Evolutionary conservation across 2,797 vertebrate species (phyloP).

Genomic region (Naso thynnoides): DNA sequence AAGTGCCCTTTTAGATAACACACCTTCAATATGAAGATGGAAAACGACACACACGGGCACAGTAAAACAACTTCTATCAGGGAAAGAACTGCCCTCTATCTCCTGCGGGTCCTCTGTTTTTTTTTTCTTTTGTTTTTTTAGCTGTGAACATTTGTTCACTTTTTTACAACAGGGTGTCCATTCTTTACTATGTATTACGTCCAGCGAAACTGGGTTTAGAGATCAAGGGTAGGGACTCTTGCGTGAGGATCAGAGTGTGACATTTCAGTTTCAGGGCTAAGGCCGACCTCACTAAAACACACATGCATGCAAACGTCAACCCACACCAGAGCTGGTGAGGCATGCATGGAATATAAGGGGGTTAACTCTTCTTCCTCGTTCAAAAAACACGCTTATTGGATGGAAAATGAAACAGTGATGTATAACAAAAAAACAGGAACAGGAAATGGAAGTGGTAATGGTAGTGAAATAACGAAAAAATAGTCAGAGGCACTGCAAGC

Average conservation of each 20-base stretch:
- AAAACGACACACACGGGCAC: conserved; percentile 72
- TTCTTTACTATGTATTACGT: conserved; percentile 53
- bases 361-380: conserved; percentile 62
- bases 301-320: conserved; percentile 82
- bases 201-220: conserved; percentile 54
- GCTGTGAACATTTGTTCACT: conserved; percentile 41
- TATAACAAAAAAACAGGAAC: conserved; percentile 61
- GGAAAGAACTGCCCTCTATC: conserved; percentile 61
- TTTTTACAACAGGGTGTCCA: conserved; percentile 34
- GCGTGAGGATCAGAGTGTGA: conserved; percentile 53
- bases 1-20: conserved; percentile 82
- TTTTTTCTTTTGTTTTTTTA: conserved; percentile 15
- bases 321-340: conserved; percentile 71
- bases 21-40: conserved; percentile 93
- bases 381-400: conserved; percentile 76
- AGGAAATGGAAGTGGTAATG: conserved; percentile 72
- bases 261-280: conserved; percentile 63
- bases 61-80: conserved; percentile 72
- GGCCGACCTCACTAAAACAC: conserved; percentile 76
- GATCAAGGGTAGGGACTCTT: conserved; percentile 51
- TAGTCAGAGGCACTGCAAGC: conserved; percentile 91
- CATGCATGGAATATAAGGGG: conserved; percentile 67
- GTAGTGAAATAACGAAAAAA: conserved; percentile 69
- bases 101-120: conserved; percentile 43
- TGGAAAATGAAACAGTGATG: conserved; percentile 66